A percentile compares a stretch with the other conserved stretches of the same genome.
phyloP scores from a whole-genome alignment of 1,140 invertebrate genomes.

The Conopomorpha cramerella region DNA sequence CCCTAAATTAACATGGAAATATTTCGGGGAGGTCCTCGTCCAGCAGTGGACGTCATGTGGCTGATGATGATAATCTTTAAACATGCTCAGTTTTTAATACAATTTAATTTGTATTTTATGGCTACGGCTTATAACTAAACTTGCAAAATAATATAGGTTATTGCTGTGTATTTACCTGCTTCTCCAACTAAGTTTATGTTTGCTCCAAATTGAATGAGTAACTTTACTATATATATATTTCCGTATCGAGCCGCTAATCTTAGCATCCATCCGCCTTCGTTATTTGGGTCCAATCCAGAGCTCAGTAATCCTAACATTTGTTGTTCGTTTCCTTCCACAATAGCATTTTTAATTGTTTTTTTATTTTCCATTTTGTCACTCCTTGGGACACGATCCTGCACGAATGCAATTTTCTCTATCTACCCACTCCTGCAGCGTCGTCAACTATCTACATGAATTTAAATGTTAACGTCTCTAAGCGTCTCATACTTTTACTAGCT shows the following conservation, averaged over 20 bases:
- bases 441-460: too few relatives aligned
- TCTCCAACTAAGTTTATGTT: conserved; percentile 39
- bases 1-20: too few relatives aligned
- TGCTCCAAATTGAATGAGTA: conserved; percentile 33
- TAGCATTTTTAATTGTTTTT: conserved; percentile 26
- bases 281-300: conserved; percentile 35
- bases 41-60: too few relatives aligned
- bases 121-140: too few relatives aligned
- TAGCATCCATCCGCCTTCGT: conserved; percentile 40
- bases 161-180: conserved; percentile 29
- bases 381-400: not conserved
- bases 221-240: conserved; percentile 24
- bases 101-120: too few relatives aligned
- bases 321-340: conserved; percentile 20
- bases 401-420: not conserved
- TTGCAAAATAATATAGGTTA: too few relatives aligned
- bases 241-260: conserved; percentile 37
- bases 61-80: too few relatives aligned
- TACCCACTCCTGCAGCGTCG: not conserved
- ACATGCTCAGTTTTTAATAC: too few relatives aligned
- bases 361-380: conserved; percentile 19
- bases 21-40: too few relatives aligned
- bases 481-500: too few relatives aligned
- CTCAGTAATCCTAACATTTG: conserved; percentile 25
- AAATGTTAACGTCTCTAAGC: too few relatives aligned